Evolutionary conservation across 1,140 invertebrate species (phyloP), one percentile per base, ranked within the genome.

Genomic region (Drosophila nebulosa): DNA sequence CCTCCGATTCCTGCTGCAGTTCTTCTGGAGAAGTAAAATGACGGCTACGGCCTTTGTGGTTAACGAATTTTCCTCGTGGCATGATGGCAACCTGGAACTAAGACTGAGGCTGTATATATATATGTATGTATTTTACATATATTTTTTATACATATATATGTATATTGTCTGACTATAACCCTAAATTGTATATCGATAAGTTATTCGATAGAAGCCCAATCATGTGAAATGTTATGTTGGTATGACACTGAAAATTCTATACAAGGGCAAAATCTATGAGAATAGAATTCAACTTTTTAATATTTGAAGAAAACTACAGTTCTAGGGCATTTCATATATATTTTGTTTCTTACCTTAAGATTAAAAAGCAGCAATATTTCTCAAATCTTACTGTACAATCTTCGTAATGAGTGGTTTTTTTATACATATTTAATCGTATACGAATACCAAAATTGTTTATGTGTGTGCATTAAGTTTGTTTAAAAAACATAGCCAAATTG

Each of bases 21-120:
- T 98, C 97, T 88, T 98, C 97, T 18, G 97, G 97, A 90, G 96
- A 98, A 6, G 98, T 98, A 91, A 99, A 99, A 90, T 97, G 96
- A 69, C 97, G 96, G 85, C 95, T 95, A 63, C 96, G 95, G 32
- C 98, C 98, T 92, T 99, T 99, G 90, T 98, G 97, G 92, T 96
- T 97, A 14, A 96, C 95, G 85, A 94, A 97, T 93, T 97, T 97
- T 92, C 96, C 96, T 96, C 86, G 89, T 85, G 90, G 90, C 90
- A 91, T 91, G 71, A 42, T 75, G 78, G 64, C 52, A 55, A 55
- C 52, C 27, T 27, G 32, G 32, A 26, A 60, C 36, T 36, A 36
- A 36, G 39, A 46, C 39, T 46, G 39, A 46, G 39, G 21, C 22
- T n/a, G 35, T 26, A 46, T 27, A 26, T 39, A 60, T 60, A 39